Conservation (phyloP, 2,888 invertebrate species). For the Drosophila prolongata region DNA sequence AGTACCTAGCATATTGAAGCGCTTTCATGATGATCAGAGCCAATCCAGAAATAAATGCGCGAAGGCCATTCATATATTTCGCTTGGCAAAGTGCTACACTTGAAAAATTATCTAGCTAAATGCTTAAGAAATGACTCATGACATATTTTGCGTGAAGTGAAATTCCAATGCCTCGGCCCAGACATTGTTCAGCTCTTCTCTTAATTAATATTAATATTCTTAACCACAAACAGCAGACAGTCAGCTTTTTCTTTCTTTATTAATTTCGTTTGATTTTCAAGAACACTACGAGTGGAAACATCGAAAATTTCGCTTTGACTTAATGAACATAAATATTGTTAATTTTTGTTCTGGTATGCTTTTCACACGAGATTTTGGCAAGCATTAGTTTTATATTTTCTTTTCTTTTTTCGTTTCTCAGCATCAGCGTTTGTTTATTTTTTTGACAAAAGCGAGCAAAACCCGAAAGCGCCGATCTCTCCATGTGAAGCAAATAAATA, state of each 20-base stretch:
- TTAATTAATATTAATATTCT: conserved; percentile 35
- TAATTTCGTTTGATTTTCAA: conserved; percentile 42
- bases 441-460: conserved; percentile 21
- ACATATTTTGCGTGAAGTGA: conserved; percentile 19
- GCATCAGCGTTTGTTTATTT: conserved; percentile 28
- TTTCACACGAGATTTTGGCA: conserved; percentile 22
- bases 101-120: not conserved
- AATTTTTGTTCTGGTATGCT: conserved; percentile 33
- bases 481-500: conserved; percentile 8
- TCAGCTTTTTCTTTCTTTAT: not conserved
- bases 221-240: conserved; percentile 8
- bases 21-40: not conserved
- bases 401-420: not conserved
- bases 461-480: conserved; percentile 10
- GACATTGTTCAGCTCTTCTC: conserved; percentile 25
- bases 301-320: conserved; percentile 43
- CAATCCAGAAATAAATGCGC: not conserved
- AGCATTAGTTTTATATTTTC: not conserved
- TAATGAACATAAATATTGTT: conserved; percentile 54
- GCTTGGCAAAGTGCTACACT: conserved; percentile 5
- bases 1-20: conserved; percentile 2
- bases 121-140: conserved; percentile 17
- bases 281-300: conserved; percentile 49
- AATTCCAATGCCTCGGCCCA: conserved; percentile 37
- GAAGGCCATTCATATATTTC: conserved; percentile 17